Evolutionary conservation across 2,888 invertebrate genomes (phyloP).

Genomic region (Metallyticus violacea): DNA sequence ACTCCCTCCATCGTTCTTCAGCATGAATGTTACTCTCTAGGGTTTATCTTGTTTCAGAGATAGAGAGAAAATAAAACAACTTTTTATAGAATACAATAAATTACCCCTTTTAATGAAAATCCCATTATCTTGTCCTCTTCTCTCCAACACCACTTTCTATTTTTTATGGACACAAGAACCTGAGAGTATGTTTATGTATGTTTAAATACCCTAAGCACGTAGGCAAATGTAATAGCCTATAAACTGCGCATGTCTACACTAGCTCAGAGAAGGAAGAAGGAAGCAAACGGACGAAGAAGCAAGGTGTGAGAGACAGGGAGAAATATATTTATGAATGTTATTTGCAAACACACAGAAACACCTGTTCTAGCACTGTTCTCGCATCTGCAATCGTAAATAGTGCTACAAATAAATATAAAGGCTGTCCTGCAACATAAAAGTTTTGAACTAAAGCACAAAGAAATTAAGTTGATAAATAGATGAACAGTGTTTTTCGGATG

Average conservation of each 20-base stretch:
- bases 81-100: neutral
- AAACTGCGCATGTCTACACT: neutral
- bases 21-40: neutral
- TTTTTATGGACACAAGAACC: neutral
- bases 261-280: too few species aligned
- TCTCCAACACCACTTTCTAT: neutral
- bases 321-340: neutral
- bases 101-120: neutral
- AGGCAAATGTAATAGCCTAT: neutral
- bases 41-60: neutral
- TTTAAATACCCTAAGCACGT: neutral
- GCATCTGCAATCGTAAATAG: neutral
- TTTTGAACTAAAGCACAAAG: too few species aligned
- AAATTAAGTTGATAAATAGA: too few species aligned
- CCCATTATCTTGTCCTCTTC: neutral
- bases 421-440: too few species aligned
- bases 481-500: too few species aligned
- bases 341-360: too few species aligned
- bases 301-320: neutral
- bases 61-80: neutral
- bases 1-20: too few species aligned
- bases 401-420: too few species aligned
- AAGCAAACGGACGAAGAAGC: too few species aligned
- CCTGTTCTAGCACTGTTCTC: too few species aligned
- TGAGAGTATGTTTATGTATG: neutral